phyloP scores from a whole-genome alignment of 1,140 invertebrate genomes.

The Sarcophaga peregrina region DNA sequence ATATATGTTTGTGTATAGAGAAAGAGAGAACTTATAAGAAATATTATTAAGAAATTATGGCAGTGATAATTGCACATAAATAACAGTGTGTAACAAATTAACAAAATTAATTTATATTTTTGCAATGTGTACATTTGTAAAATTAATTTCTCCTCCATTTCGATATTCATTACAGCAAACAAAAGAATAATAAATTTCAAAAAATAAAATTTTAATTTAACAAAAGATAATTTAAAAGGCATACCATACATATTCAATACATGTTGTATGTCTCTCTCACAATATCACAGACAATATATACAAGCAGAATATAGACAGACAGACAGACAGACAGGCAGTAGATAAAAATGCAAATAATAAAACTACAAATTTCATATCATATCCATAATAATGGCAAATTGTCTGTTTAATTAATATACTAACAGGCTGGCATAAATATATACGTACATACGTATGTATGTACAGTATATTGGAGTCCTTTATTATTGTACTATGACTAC shows the following conservation, averaged over 20 bases:
- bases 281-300: too few species aligned
- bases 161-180: too few species aligned
- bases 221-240: neutral
- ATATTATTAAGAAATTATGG: too few species aligned
- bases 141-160: too few species aligned
- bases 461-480: neutral
- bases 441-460: neutral
- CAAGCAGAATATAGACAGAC: neutral
- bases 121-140: too few species aligned
- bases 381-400: neutral
- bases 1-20: too few species aligned
- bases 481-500: neutral
- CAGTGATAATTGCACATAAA: too few species aligned
- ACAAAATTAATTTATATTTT: too few species aligned
- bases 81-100: too few species aligned
- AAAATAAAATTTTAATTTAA: slow-evolving; percentile 12
- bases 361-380: neutral
- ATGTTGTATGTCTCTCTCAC: too few species aligned
- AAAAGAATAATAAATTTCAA: neutral
- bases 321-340: neutral
- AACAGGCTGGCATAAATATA: neutral
- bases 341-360: neutral
- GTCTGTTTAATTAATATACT: neutral
- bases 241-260: too few species aligned
- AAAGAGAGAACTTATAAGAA: too few species aligned